Evolutionary conservation across 2,888 invertebrate genomes (phyloP), one percentile per base, ranked within the genome.

Genomic region (Leptodirus hochenwartii): DNA sequence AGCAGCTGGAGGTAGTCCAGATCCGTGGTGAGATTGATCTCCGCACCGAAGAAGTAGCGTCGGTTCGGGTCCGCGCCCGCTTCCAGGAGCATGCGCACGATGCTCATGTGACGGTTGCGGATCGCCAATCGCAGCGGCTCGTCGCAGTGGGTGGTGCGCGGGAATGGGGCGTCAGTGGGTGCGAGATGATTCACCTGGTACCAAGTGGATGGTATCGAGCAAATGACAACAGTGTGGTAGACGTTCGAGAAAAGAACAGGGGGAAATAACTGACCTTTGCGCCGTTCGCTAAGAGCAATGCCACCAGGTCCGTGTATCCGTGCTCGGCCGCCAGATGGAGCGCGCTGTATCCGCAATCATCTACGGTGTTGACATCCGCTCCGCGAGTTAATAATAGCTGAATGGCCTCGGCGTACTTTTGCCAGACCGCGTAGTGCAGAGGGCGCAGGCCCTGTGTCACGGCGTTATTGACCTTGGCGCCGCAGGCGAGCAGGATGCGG

Each of bases 381-480:
- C 84, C 85, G 17, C 82, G 61, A 1, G 82, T 80, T 23, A 90
- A 58, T 27, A 90, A 59, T 30, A 88, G 59, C 30, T 76, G 68
- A 1, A 81, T 78, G 1, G 85, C 85, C 41, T 82, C 82, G 39
- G 69, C 61, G 50, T 77, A 69, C 15, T 81, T 67, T 49, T 84
- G 81, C 75, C 85, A 88, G 38, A 87, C 81, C 1, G 90, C 90
- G 56, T 91, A 91, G 58, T 91, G 91, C 17, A 91, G 58, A 0
- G 90, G 88, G 33, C 79, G 68, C 26, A 91, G 63, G 2, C 90
- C 90, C 51, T 84, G 80, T 1, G 79, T 79, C 16, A 87, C 82
- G 14, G 78, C 69, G 41, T 76, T 79, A 47, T 77, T 75, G 13
- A 69, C 74, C 60, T 77, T 81, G 4, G 87, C 87, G 3, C 90